These are phyloP conservation scores for Climacteris rufus DNA, from an alignment of 2,113 vertebrate genomes.

Conservation along the genomic window DNA sequence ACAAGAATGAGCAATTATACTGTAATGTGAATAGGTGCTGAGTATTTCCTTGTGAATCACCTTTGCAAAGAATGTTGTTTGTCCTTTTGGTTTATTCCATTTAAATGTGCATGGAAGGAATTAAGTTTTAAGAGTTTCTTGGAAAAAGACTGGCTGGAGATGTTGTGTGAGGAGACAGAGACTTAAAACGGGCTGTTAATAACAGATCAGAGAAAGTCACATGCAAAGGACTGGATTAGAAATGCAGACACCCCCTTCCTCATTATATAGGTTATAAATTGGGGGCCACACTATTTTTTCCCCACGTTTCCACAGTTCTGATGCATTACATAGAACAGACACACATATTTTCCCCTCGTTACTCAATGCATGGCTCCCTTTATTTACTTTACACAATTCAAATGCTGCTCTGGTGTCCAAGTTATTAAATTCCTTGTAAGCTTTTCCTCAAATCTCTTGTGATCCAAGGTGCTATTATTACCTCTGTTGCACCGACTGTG, in stretches of 20 bases:
- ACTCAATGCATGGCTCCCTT: neutral
- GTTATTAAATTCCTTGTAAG: slow-evolving; percentile 33
- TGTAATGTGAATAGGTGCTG: neutral
- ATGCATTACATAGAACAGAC: neutral
- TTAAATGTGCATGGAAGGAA: neutral
- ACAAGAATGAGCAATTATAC: neutral
- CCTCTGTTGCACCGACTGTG: neutral
- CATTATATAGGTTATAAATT: neutral
- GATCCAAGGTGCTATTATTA: slow-evolving; percentile 29
- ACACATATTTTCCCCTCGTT: neutral
- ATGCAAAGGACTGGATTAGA: neutral
- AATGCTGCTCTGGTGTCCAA: neutral
- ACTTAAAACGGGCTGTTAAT: neutral
- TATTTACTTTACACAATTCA: neutral
- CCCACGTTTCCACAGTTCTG: neutral
- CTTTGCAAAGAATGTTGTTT: neutral
- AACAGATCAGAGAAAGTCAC: neutral
- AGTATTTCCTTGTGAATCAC: neutral
- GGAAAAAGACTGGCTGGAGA: neutral
- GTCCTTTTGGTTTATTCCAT: neutral
- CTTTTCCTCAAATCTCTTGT: slow-evolving; percentile 1
- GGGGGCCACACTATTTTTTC: neutral
- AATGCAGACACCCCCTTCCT: neutral
- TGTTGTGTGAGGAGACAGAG: neutral
- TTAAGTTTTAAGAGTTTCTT: neutral